Conservation (phyloP, 2,797 vertebrate species). For the Clarias laeviceps region DNA sequence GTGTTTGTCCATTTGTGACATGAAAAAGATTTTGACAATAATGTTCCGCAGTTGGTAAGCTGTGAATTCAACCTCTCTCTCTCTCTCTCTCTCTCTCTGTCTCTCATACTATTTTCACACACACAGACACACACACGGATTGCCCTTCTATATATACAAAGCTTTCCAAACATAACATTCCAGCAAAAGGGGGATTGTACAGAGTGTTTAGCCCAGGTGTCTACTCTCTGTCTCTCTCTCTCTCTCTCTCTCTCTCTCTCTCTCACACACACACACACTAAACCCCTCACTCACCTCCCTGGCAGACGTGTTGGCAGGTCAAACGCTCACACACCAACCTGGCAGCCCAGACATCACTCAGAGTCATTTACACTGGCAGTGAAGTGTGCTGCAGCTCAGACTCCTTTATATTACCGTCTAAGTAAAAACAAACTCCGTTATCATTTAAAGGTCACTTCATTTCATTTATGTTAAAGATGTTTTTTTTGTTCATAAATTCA, state of each 20-base stretch:
- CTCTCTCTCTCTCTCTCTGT: not conserved
- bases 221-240: slow-evolving; percentile 56
- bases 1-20: slow-evolving; percentile 8
- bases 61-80: not conserved
- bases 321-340: slow-evolving; percentile 33
- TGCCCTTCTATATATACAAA: not conserved
- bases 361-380: slow-evolving; percentile 6
- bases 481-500: not conserved
- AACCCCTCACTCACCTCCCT: slow-evolving; percentile 60
- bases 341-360: slow-evolving; percentile 39
- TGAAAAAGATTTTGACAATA: not conserved
- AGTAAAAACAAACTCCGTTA: not conserved
- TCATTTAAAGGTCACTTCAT: not conserved
- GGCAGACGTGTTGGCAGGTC: slow-evolving; percentile 44
- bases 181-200: not conserved
- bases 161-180: slow-evolving; percentile 1
- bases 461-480: not conserved
- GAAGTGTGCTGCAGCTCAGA: not conserved
- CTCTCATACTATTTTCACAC: not conserved
- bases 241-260: slow-evolving; percentile 40
- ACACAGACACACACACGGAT: not conserved
- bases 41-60: not conserved
- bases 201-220: slow-evolving; percentile 8
- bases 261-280: not conserved
- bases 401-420: not conserved